A percentile compares a stretch with the other conserved stretches of the same genome.
phyloP scores from a whole-genome alignment of 2,113 vertebrate species.

The Numida meleagris region DNA sequence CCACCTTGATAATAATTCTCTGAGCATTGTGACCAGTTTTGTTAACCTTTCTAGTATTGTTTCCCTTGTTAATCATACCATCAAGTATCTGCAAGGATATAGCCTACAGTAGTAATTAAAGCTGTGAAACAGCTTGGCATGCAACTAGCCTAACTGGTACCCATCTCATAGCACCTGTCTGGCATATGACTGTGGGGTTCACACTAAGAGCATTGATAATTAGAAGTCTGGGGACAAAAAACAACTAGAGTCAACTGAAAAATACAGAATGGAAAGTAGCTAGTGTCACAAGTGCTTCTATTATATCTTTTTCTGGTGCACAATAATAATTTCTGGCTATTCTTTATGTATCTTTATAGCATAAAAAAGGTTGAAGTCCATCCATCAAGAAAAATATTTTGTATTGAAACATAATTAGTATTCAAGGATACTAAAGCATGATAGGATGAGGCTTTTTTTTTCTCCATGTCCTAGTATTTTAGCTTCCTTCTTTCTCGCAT shows the following conservation, averaged over 20 bases:
- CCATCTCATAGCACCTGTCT: not conserved
- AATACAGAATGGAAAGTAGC: not conserved
- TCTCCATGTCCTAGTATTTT: not conserved
- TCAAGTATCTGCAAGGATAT: not conserved
- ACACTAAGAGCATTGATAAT: not conserved
- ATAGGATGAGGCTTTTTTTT: not conserved
- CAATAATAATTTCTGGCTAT: not conserved
- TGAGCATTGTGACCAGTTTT: constrained; percentile 9
- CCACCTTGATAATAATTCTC: constrained; percentile 8
- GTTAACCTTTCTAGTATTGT: constrained; percentile 33
- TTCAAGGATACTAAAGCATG: not conserved
- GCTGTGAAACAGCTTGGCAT: not conserved
- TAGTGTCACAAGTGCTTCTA: not conserved
- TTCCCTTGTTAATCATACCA: constrained; percentile 8
- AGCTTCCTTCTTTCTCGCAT: not conserved
- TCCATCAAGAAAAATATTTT: not conserved
- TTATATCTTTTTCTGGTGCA: not conserved
- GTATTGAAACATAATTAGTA: not conserved
- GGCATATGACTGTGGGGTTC: not conserved
- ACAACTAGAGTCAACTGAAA: not conserved
- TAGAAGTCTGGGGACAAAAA: not conserved
- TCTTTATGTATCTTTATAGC: not conserved
- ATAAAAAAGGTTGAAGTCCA: not conserved
- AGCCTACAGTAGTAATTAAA: constrained; percentile 29
- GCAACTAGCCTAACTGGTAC: not conserved